Evolutionary conservation across 2,888 invertebrate species (phyloP), one percentile per base, ranked within the genome.

Genomic region (Aethes cnicana): DNA sequence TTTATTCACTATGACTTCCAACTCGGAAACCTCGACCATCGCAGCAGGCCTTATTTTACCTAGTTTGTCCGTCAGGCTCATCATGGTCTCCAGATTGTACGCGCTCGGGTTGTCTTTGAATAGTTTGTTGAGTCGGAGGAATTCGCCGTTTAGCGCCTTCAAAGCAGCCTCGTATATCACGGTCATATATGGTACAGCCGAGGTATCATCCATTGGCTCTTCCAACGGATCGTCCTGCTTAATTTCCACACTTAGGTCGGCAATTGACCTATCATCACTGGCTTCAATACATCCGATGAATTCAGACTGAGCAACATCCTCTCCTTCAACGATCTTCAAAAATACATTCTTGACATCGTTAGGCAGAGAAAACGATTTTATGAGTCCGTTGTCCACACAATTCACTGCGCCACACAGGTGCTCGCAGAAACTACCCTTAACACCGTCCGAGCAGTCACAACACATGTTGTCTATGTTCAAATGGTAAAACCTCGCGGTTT

Each of bases 21-120:
- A 55, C 30, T 61, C 54, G 0, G 49, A 54, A 0, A 66, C 59
- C 14, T 61, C 53, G 0, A 59, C 57, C 25, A 53, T 55, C 12
- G 63, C 61, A 3, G 61, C 39, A 3, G 71, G 69, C 26, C 57
- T 58, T 44, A 74, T 71, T 49, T 72, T 74, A 9, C 58, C 56
- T 9, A 74, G 37, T 26, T 73, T 73, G 8, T 52, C 58, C 7
- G 69, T 58, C 28, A 74, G 37, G 0, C 64, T 60, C 3, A 32
- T 39, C 69, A 74, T 70, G 0, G 72, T 71, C 4, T 61, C 56
- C 54, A 71, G 25, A 35, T 74, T 74, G 3, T 61, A 55, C 3
- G 18, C 33, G 20, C 66, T 73, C 1, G 72, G 68, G 36, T 73
- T 73, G 3, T 58, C 57, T 21, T 59, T 69, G 50, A 74, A 72